Base-by-base conservation (phyloP, 2,797 vertebrate genomes). In the Pteronotus mesoamericanus region DNA sequence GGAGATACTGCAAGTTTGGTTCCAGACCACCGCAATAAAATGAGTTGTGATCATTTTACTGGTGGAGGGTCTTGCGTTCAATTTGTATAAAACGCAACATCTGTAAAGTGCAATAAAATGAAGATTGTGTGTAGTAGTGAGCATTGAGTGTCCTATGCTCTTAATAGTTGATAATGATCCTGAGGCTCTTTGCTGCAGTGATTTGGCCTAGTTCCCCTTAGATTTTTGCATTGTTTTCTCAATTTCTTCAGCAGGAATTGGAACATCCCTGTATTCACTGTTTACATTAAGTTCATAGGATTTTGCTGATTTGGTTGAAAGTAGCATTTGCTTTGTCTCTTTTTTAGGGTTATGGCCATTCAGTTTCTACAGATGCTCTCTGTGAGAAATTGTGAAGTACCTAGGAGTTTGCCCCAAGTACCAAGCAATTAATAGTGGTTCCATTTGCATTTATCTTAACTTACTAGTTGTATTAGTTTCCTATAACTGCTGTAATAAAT, bases 271-370 rank as follows among this genome's bases (percentile, higher is more conserved):
- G 9, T 94, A 39, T 83, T 94, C 42, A 68, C 59, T 79, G 59
- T 75, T 79, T 84, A 39, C 24, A 22, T 86, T 79, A 83, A 92
- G 9, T 48, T 72, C 57, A 64, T 53, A 92, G 69, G 74, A 89
- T 86, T 92, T 94, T 22, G 61, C 44, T 92, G 74, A 88, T 91
- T 42, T 89, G 15, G 68, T 86, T 91, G 90, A 82, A 97, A 91
- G 21, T n/a, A 59, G 34, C 74, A 24, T 61, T 94, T 91, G 7
- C 51, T 92, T 90, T 88, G 44, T 42, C 37, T 82, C 9, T 39
- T 82, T 94, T 74, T 92, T 59, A 88, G 46, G 32, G 29, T 90
- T 88, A 9, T 68, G 22, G 66, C 72, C 34, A 57, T 86, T 84
- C 19, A 85, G 61, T 91, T 89, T 86, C 26, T 10, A 44, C 22